Percentiles rank a stretch among this genome's conserved stretches.
Evolutionary conservation across 1,140 invertebrate species (phyloP).

Genomic region (Stegodyphus dumicola): DNA sequence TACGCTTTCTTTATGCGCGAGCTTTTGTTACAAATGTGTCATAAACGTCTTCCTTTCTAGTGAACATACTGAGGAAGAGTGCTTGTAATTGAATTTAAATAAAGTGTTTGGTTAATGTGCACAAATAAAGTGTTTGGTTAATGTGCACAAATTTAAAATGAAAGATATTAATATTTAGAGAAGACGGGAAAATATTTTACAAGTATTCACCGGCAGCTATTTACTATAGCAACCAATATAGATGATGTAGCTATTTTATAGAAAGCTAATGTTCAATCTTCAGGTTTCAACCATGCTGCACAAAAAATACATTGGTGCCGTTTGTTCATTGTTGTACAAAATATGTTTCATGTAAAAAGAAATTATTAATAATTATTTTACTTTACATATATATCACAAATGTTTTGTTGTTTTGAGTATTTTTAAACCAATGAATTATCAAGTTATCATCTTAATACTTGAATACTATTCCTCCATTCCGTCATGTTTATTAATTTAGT

Average conservation of each 20-base stretch:
- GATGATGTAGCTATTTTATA: constrained; percentile 11
- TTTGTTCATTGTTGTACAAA: background rate
- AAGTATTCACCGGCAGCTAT: constrained; percentile 50
- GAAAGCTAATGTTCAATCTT: background rate
- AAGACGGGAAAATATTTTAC: constrained; percentile 15
- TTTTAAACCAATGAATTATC: background rate
- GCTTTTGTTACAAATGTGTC: constrained; percentile 47
- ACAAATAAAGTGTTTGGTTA: constrained; percentile 10
- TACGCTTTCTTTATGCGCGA: constrained; percentile 26
- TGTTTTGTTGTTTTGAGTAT: background rate
- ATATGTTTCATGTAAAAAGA: background rate
- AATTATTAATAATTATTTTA: background rate
- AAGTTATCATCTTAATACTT: too few relatives aligned
- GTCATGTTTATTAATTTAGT: too few relatives aligned
- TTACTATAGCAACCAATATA: constrained; percentile 34
- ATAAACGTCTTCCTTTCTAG: constrained; percentile 41
- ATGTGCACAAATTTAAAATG: constrained; percentile 18
- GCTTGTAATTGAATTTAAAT: background rate
- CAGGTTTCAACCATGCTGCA: background rate
- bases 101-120: constrained; percentile 10
- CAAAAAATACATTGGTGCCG: background rate
- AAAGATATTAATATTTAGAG: background rate
- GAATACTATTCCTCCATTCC: too few relatives aligned
- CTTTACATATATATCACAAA: background rate
- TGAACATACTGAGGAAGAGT: background rate